Evolutionary conservation across 2,113 vertebrate species (phyloP).

Genomic region (Gorsachius goisagi): DNA sequence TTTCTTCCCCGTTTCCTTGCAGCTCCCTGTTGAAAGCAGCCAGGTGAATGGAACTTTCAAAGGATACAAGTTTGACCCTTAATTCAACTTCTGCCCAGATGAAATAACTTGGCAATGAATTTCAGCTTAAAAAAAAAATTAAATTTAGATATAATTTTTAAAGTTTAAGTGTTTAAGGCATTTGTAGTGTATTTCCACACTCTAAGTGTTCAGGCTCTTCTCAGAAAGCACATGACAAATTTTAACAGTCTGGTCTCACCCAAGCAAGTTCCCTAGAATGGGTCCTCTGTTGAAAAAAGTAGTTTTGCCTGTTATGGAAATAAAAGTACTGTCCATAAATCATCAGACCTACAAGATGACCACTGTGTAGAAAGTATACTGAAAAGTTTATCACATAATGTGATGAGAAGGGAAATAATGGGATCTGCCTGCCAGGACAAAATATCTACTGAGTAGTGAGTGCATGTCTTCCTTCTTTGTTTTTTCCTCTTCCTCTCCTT

Average conservation of each 20-base stretch:
- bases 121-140: not conserved
- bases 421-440: not conserved
- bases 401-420: not conserved
- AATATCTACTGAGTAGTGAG: not conserved
- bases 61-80: not conserved
- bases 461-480: not conserved
- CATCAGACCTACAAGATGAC: not conserved
- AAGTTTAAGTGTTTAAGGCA: not conserved
- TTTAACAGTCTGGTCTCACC: not conserved
- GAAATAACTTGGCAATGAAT: not conserved
- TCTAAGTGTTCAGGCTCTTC: not conserved
- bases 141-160: not conserved
- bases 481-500: not conserved
- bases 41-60: not conserved
- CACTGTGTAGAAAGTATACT: not conserved
- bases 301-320: not conserved
- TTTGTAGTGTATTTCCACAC: not conserved
- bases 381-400: not conserved
- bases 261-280: not conserved
- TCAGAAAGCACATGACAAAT: not conserved
- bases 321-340: not conserved
- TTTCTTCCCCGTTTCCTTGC: not conserved
- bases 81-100: not conserved
- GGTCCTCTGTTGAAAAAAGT: not conserved
- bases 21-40: not conserved